phyloP scores from a whole-genome alignment of 2,888 invertebrate genomes.

The Hypolimnas misippus region DNA sequence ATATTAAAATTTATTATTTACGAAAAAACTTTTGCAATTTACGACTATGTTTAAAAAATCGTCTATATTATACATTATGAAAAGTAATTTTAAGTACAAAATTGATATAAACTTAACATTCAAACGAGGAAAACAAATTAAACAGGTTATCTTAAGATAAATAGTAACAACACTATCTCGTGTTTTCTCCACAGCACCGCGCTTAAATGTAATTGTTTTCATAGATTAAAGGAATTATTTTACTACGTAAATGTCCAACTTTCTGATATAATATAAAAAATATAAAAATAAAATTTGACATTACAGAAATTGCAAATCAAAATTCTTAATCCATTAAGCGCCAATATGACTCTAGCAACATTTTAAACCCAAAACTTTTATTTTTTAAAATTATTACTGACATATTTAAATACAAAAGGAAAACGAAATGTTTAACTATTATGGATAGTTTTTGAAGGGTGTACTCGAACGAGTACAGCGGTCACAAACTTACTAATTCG shows the following conservation, averaged over 20 bases:
- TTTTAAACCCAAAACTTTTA: too few relatives aligned
- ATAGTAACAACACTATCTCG: constrained; percentile 12
- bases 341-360: too few relatives aligned
- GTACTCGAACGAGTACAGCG: too few relatives aligned
- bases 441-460: too few relatives aligned
- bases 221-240: constrained; percentile 17
- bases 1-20: not conserved
- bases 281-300: not conserved
- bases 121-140: constrained; percentile 8
- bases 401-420: too few relatives aligned
- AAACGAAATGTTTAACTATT: too few relatives aligned
- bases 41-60: too few relatives aligned
- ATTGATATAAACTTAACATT: constrained; percentile 8
- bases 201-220: constrained; percentile 27
- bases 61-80: too few relatives aligned
- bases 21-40: not conserved
- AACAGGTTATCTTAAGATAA: constrained; percentile 15
- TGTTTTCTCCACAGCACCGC: constrained; percentile 21
- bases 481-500: too few relatives aligned
- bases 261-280: not conserved
- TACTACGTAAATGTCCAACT: constrained; percentile 20
- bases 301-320: not conserved
- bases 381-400: too few relatives aligned
- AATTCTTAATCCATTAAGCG: too few relatives aligned
- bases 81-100: not conserved